Percentiles rank a stretch among this genome's conserved stretches.
These are phyloP conservation scores for Podarcis lilfordi DNA, from an alignment of 2,797 vertebrate species.

Conservation along the genomic window DNA sequence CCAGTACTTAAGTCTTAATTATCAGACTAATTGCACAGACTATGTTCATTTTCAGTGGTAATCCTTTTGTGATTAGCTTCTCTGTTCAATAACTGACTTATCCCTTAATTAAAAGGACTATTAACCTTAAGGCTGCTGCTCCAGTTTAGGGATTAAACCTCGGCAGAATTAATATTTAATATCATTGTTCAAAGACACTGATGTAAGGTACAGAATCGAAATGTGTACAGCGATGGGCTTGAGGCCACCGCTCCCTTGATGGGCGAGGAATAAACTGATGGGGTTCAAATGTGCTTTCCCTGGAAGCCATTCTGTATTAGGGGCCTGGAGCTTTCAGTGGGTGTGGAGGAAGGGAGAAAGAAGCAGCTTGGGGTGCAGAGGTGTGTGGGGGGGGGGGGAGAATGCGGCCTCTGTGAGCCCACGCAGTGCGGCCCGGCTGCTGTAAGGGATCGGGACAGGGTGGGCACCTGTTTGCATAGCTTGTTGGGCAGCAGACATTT, in stretches of 20 bases:
- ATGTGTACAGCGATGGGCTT: conserved; percentile 36
- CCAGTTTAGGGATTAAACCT: conserved; percentile 84
- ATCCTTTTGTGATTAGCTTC: conserved; percentile 95
- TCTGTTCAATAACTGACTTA: conserved; percentile 93
- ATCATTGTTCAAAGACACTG: conserved; percentile 76
- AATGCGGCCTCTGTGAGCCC: too few species aligned
- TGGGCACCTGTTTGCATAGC: too few species aligned
- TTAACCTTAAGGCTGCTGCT: conserved; percentile 93
- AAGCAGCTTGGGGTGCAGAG: too few species aligned
- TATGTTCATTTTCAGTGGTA: conserved; percentile 94
- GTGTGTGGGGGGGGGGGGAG: accelerated
- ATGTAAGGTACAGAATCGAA: conserved; percentile 73
- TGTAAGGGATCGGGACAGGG: too few species aligned
- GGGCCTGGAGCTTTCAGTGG: too few species aligned
- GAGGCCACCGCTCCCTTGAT: conserved; percentile 60
- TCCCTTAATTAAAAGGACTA: conserved; percentile 98
- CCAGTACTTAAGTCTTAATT: conserved; percentile 98
- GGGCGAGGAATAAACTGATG: conserved; percentile 39
- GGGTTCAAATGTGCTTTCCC: conserved; percentile 53
- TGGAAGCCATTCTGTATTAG: conserved; percentile 51
- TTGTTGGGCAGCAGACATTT: too few species aligned
- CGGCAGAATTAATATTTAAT: conserved; percentile 83
- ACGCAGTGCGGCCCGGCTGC: accelerated
- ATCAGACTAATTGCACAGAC: conserved; percentile 97
- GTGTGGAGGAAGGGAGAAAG: too few species aligned